Evolutionary conservation across 2,888 invertebrate species (phyloP), one percentile per base, ranked within the genome.

Genomic region (Andrena chrysosceles): DNA sequence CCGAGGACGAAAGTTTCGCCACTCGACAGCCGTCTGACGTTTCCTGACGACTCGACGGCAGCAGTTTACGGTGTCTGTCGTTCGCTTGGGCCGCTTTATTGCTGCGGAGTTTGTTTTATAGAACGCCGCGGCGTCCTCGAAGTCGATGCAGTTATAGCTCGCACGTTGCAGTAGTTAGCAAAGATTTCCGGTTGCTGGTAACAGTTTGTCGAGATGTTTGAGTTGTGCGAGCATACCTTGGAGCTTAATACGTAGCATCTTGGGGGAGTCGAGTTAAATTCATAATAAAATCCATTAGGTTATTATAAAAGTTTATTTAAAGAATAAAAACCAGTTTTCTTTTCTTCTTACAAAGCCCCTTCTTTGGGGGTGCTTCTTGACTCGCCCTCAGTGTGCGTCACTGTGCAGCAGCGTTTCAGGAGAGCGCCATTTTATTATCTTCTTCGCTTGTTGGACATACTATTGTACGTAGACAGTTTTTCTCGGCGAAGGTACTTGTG

Each of bases 21-120:
- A 48, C 69, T 60, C 67, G 2, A 16, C 31, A 68, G 68, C 23
- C 26, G 48, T 33, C 60, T 63, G 62, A 42, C 35, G 23, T 13
- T 54, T 70, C 35, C 52, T 3, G 20, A 26, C 56, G 56, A 56
- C 23, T 20, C 56, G 56, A 4, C 23, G 26, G 26, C 3, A 26
- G 23, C 56, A 26, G 56, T 56, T 56, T 52, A 7, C 8, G 13
- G 62, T 31, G 35, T 1, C 31, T 31, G n/a, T 52, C 49, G 67
- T 31, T 42, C 42, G 29, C 49, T 2, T 2, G 16, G n/a, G n/a
- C 49, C 67, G 23, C 56, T 10, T 10, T 26, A 56, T 56, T 26
- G 26, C 23, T 1, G 10, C 23, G 8, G 10, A 13, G 10, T 56
- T 23, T 26, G 20, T 56, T 56, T 56, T 54, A 54, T 54, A 20